A percentile compares a stretch with the other conserved stretches of the same genome.
These are phyloP conservation scores for Tricholauxania praeusta DNA, from an alignment of 2,888 invertebrate genomes.

Conservation along the genomic window DNA sequence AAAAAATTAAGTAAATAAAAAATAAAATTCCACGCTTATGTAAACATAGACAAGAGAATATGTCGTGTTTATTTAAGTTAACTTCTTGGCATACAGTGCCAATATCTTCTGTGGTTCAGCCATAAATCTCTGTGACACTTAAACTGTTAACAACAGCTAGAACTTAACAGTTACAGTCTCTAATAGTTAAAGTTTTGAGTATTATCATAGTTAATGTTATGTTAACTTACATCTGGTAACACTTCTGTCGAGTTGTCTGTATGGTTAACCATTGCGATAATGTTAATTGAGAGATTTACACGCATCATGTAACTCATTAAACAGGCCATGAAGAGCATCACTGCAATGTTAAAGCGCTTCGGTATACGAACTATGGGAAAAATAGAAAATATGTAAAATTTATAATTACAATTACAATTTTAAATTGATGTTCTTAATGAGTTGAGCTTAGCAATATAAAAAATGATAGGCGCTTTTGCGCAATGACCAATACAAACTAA, in stretches of 20 bases:
- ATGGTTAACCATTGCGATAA: constrained; percentile 78
- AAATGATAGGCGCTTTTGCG: too few species aligned
- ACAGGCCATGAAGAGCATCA: constrained; percentile 81
- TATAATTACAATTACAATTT: not conserved
- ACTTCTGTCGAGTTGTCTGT: constrained; percentile 61
- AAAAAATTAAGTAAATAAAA: not conserved
- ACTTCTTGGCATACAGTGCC: too few species aligned
- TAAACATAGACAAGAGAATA: too few species aligned
- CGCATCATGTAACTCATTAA: constrained; percentile 81
- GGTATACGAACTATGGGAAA: constrained; percentile 68
- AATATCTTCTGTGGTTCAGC: too few species aligned
- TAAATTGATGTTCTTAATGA: too few species aligned
- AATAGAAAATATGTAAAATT: constrained; percentile 19
- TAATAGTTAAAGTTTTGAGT: too few species aligned
- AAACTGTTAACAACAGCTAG: too few species aligned
- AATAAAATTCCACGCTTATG: too few species aligned
- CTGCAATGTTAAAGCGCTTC: constrained; percentile 70
- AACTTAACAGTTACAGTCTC: too few species aligned
- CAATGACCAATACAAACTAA: too few species aligned
- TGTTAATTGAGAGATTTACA: constrained; percentile 81
- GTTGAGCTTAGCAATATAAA: not conserved
- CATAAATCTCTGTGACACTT: too few species aligned
- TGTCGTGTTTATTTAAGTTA: too few species aligned
- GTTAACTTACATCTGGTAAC: constrained; percentile 60
- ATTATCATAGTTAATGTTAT: not conserved